Percentiles rank a stretch among this genome's conserved stretches.
Conservation (phyloP, 2,888 invertebrate genomes). For the Pinctada fucata region DNA sequence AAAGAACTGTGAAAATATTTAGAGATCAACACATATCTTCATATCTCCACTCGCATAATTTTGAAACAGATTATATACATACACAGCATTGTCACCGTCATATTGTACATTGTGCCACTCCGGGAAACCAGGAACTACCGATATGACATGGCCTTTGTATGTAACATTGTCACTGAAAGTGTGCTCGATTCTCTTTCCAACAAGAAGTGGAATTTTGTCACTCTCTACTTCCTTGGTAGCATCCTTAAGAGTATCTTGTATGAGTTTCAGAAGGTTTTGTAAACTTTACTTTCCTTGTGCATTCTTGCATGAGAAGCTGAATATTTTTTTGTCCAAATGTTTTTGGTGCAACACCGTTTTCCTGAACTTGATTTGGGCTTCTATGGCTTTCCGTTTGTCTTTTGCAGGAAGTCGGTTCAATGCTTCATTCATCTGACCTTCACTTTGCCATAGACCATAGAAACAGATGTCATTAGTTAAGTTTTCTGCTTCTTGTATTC, state of each 20-base stretch:
- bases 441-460: conserved; percentile 50
- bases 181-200: conserved; percentile 14
- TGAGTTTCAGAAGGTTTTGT: conserved; percentile 14
- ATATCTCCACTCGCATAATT: neutral
- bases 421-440: conserved; percentile 41
- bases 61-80: neutral
- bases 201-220: conserved; percentile 19
- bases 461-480: conserved; percentile 43
- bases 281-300: conserved; percentile 16
- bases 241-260: neutral
- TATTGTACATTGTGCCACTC: conserved; percentile 17
- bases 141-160: conserved; percentile 28
- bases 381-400: conserved; percentile 30
- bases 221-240: conserved; percentile 10
- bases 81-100: conserved; percentile 16
- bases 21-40: neutral
- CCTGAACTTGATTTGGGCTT: conserved; percentile 39
- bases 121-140: conserved; percentile 29
- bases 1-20: neutral
- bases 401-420: conserved; percentile 18
- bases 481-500: conserved; percentile 37
- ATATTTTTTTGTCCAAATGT: conserved; percentile 30
- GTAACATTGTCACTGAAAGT: conserved; percentile 4
- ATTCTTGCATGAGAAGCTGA: conserved; percentile 10
- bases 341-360: conserved; percentile 40